A percentile compares a stretch with the other conserved stretches of the same genome.
Conservation (phyloP, 2,113 vertebrate species). For the Machaerirhynchus nigripectus region DNA sequence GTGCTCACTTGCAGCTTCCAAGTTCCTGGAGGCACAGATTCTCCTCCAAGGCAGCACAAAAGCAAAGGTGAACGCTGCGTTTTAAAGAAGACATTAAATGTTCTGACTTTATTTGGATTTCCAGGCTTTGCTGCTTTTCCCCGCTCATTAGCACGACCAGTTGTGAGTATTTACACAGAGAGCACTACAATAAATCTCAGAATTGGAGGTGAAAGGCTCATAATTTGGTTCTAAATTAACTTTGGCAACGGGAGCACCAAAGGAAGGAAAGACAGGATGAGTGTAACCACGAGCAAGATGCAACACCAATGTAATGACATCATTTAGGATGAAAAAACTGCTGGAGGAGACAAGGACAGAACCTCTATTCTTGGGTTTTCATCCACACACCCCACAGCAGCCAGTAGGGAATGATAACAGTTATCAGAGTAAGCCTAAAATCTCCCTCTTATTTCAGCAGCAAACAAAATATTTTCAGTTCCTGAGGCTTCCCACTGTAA, state of each 20-base stretch:
- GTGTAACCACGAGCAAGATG: conserved; percentile 17
- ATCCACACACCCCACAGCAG: neutral
- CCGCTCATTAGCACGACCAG: neutral
- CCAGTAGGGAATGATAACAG: neutral
- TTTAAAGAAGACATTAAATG: neutral
- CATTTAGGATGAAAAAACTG: neutral
- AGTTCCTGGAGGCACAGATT: conserved; percentile 39
- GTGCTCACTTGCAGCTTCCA: neutral
- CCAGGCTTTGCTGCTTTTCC: neutral
- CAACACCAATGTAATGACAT: conserved; percentile 5
- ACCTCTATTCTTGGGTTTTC: neutral
- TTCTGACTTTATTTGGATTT: conserved; percentile 28
- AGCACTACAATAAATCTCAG: neutral
- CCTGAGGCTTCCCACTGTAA: neutral
- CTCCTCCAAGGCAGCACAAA: neutral
- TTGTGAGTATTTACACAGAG: neutral
- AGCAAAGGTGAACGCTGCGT: neutral
- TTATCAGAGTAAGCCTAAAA: neutral
- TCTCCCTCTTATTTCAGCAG: neutral
- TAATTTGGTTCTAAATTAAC: neutral
- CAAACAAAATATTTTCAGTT: neutral
- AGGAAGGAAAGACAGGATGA: conserved; percentile 34
- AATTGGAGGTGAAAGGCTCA: neutral
- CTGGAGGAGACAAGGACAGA: neutral
- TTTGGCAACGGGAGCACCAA: neutral